Percentiles rank a stretch among this genome's conserved stretches.
Evolutionary conservation across 2,888 invertebrate genomes (phyloP).

Genomic region (Polia nebulosa): DNA sequence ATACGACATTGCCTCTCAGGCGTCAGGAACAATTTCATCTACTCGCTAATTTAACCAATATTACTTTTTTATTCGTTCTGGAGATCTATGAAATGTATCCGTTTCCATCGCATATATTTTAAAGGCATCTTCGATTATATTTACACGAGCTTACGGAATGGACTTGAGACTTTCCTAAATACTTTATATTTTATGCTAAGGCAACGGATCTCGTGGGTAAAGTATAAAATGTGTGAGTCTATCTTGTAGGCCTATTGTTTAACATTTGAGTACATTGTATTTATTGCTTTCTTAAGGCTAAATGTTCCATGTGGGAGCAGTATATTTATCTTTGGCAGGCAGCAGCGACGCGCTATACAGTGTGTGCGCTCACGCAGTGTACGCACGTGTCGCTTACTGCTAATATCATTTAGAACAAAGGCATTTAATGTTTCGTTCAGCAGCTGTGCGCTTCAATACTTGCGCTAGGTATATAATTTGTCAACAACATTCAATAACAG

Average conservation of each 20-base stretch:
- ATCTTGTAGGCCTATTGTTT: constrained; percentile 55
- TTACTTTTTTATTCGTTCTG: constrained; percentile 78
- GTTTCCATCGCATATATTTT: constrained; percentile 88
- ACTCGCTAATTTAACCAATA: constrained; percentile 89
- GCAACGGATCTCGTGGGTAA: constrained; percentile 57
- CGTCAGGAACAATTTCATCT: constrained; percentile 91
- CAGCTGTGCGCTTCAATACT: constrained; percentile 38
- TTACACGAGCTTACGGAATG: constrained; percentile 62
- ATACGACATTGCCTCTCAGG: constrained; percentile 89
- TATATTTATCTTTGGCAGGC: constrained; percentile 58
- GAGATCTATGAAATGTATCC: constrained; percentile 81
- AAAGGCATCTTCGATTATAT: constrained; percentile 64
- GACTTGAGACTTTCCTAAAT: constrained; percentile 53
- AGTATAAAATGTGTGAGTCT: constrained; percentile 42
- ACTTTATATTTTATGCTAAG: constrained; percentile 62
- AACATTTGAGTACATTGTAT: constrained; percentile 38
- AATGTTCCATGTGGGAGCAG: constrained; percentile 39
- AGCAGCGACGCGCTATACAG: constrained; percentile 35
- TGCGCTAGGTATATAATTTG: constrained; percentile 66
- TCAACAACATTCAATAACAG: constrained; percentile 64
- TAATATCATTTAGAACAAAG: constrained; percentile 45
- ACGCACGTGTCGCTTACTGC: constrained; percentile 23
- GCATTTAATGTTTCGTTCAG: constrained; percentile 57
- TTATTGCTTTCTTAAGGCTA: constrained; percentile 67
- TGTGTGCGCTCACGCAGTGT: constrained; percentile 18